These are phyloP conservation scores for Glaucidium brasilianum DNA, from an alignment of 2,113 vertebrate genomes.

Conservation along the genomic window DNA sequence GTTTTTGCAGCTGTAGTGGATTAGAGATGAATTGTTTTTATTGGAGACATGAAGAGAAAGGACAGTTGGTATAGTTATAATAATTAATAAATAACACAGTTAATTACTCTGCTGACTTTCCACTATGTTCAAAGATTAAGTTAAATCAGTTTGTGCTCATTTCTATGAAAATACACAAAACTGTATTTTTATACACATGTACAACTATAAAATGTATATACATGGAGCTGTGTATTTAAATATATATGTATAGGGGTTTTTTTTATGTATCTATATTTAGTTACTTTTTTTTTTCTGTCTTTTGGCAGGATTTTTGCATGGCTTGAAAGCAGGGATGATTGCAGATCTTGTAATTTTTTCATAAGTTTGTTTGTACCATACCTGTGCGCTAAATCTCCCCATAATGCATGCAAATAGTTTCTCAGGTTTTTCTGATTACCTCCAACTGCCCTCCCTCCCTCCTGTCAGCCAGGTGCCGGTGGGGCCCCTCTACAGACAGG, in stretches of 20 bases:
- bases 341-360: neutral
- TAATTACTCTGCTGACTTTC: slow-evolving; percentile 48
- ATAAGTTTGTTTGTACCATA: neutral
- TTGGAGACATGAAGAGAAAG: slow-evolving; percentile 18
- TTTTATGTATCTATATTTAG: neutral
- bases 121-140: slow-evolving; percentile 28
- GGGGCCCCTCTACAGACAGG: neutral
- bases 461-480: neutral
- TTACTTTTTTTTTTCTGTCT: neutral
- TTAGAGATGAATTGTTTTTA: slow-evolving; percentile 47
- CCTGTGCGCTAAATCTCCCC: neutral
- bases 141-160: slow-evolving; percentile 22
- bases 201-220: neutral
- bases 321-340: neutral
- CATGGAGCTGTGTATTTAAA: neutral
- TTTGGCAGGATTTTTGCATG: neutral
- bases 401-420: neutral
- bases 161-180: slow-evolving; percentile 4
- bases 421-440: neutral
- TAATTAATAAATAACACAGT: slow-evolving; percentile 58
- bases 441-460: neutral
- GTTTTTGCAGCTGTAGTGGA: slow-evolving; percentile 32
- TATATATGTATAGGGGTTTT: neutral
- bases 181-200: neutral
- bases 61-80: slow-evolving; percentile 44